Evolutionary conservation across 2,888 invertebrate genomes (phyloP), one percentile per base, ranked within the genome.

Genomic region (Lasioglossum morio): DNA sequence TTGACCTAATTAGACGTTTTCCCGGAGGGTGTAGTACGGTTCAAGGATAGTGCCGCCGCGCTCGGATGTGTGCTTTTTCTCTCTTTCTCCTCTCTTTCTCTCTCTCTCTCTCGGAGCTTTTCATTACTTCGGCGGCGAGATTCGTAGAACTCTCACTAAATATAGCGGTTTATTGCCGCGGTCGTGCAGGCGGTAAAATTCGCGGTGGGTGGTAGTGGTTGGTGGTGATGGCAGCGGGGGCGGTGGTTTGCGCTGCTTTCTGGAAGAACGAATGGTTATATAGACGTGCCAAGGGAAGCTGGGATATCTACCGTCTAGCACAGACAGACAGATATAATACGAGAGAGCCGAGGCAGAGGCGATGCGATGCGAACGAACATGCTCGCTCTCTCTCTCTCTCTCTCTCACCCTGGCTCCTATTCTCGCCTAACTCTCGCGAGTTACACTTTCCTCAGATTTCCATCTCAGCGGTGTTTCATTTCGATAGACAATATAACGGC

Each of bases 1-100:
- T 86, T 88, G 87, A 88, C 88, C 88, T 73, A 86, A 88, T 88
- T 88, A 86, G 82, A 86, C 76, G 34, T 81, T 82, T 76, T 40
- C 80, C 81, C 75, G 23, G 81, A 48, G 83, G 82, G 69, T 78
- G 80, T 70, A 81, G 81, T 81, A 16, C 75, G 82, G 82, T 82
- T 87, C 84, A 82, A 84, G 87, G 78, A 87, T 85, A 87, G 82
- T 72, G 79, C 57, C 70, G 40, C 37, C 57, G 12, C 72, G 81
- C 73, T 75, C 72, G 78, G 8, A 30, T 79, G 75, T 81, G 57
- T 57, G 57, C 12, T 57, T 8, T n/a, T n/a, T 57, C n/a, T 57
- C n/a, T 57, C n/a, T n/a, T n/a, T 57, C 53, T 53, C 23, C 46
- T 16, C 48, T 48, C 53, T 53, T 23, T 53, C 53, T 7, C 23